A percentile compares a stretch with the other conserved stretches of the same genome.
Evolutionary conservation across 2,797 vertebrate species (phyloP).

Genomic region (Fratercula arctica): DNA sequence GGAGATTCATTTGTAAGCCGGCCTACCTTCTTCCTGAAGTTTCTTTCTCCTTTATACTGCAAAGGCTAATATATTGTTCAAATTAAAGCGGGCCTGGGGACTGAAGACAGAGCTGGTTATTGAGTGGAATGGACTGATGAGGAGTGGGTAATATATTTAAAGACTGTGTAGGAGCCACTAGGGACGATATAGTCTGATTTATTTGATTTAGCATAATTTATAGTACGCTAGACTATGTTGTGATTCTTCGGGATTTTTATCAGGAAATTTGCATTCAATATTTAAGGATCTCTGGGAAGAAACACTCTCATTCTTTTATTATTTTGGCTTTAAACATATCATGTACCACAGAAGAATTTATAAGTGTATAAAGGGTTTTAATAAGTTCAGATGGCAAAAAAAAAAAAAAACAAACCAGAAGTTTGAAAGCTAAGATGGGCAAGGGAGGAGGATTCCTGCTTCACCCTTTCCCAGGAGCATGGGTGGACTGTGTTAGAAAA

Average conservation of each 20-base stretch:
- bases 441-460: background rate
- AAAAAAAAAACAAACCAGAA: background rate
- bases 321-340: conserved; percentile 19
- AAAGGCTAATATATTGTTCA: conserved; percentile 50
- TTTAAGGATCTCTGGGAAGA: conserved; percentile 49
- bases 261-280: conserved; percentile 53
- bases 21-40: conserved; percentile 32
- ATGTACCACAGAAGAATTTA: conserved; percentile 15
- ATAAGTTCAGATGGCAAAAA: conserved; percentile 1
- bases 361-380: conserved; percentile 19
- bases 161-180: conserved; percentile 26
- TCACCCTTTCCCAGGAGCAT: background rate
- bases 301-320: conserved; percentile 32
- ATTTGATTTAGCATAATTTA: conserved; percentile 58
- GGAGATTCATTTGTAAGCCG: conserved; percentile 39
- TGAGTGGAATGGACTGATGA: conserved; percentile 60
- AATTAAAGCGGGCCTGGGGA: conserved; percentile 29
- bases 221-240: conserved; percentile 15
- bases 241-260: conserved; percentile 52
- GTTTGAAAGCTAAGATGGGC: background rate
- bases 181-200: conserved; percentile 58
- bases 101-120: conserved; percentile 49
- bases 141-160: conserved; percentile 63
- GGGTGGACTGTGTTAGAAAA: background rate
- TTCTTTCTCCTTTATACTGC: conserved; percentile 36